Base-by-base conservation (phyloP, 1,140 invertebrate genomes). In the Cydia pomonella region DNA sequence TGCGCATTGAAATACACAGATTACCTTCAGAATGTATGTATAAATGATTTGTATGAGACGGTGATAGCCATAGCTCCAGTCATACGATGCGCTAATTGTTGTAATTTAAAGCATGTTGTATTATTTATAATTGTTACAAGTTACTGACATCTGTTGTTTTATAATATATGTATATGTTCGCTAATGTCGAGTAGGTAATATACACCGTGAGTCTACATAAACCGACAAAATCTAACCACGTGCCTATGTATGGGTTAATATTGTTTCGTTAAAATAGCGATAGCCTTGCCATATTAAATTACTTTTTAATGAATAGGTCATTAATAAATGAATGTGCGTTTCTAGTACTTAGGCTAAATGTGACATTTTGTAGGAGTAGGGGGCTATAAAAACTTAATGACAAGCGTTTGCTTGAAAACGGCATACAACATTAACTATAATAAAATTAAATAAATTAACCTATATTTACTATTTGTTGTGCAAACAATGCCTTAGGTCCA, bases 141-240 rank as follows among this genome's bases (percentile, higher is more conserved):
- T 77, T 66, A 79, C 73, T 85, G 78, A 80, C 81, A 82, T 74
- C 64, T 73, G 79, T 82, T 83, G 78, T 82, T 84, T 64, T 79
- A 75, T 78, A 77, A 76, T 82, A 76, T 82, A 77, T 74, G 27
- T 77, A 76, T 74, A 80, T 79, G 78, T 84, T 85, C 64, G 80
- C 81, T 86, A 84, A 85, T 88, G 86, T 81, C 73, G 72, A 81
- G 80, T 80, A 82, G 74, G 73, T 71, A 38, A 71, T 44, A 59
- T 59, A 59, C 53, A 9, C 53, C 21, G 53, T 59, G 53, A 23
- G 53, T 9, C 21, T 50, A 73, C 79, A 23, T 59, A 59, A 12
- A 59, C 21, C 53, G 21, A 59, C 21, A 12, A 23, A 59, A n/a
- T 59, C n/a, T 23, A 59, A 59, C 53, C 18, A n/a, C n/a, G 12